A percentile compares a stretch with the other conserved stretches of the same genome.
Conservation (phyloP, 2,113 vertebrate species). For the Apodemus sylvaticus region DNA sequence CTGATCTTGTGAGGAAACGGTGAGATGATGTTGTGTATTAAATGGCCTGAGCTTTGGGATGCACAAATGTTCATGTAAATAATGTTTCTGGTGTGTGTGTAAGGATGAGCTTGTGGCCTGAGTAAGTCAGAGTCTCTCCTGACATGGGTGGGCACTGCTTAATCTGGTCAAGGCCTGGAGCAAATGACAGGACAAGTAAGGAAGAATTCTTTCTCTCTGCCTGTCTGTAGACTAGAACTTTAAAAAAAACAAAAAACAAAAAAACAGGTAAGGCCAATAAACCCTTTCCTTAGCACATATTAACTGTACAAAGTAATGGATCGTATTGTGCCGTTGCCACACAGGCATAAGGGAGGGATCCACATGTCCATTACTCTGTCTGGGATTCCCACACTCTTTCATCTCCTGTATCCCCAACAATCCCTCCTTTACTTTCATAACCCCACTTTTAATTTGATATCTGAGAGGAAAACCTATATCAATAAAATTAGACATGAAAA, state of each 20-base stretch:
- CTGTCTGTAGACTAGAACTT: background rate
- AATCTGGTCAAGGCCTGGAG: too few relatives aligned
- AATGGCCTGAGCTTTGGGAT: background rate
- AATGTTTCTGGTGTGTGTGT: background rate
- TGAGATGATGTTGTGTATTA: background rate
- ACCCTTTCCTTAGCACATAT: background rate
- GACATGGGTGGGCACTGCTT: too few relatives aligned
- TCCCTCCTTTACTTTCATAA: background rate
- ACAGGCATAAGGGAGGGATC: background rate
- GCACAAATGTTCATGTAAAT: background rate
- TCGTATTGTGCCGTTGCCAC: background rate
- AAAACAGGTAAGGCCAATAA: background rate
- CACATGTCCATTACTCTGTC: background rate
- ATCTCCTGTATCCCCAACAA: background rate
- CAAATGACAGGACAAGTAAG: too few relatives aligned
- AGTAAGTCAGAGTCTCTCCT: too few relatives aligned
- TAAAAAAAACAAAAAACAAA: too few relatives aligned
- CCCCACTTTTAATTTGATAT: background rate
- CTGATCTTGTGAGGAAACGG: background rate
- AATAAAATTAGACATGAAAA: background rate
- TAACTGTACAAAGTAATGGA: background rate
- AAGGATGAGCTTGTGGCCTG: too few relatives aligned
- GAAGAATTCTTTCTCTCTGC: background rate
- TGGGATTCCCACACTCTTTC: background rate
- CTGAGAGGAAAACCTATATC: background rate